Evolutionary conservation across 2,113 vertebrate genomes (phyloP).

Genomic region (Antechinus stuartii): DNA sequence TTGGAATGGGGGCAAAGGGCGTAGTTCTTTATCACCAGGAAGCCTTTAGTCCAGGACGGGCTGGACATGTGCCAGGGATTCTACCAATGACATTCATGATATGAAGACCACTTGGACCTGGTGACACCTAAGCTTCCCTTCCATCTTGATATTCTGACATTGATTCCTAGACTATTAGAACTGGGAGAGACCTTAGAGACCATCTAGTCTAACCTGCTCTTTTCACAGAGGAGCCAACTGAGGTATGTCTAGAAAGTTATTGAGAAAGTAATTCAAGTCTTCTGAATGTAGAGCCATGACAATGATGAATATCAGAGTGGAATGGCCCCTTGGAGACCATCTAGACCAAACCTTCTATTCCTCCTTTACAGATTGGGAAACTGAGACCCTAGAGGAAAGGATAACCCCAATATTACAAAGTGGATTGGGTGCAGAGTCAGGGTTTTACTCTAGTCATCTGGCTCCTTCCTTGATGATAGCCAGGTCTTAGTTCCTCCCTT

Average conservation of each 20-base stretch:
- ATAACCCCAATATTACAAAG: not conserved
- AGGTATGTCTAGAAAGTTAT: not conserved
- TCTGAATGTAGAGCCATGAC: not conserved
- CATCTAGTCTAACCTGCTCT: not conserved
- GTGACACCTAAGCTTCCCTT: not conserved
- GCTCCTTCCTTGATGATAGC: not conserved
- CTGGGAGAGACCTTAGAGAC: not conserved
- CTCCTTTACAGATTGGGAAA: not conserved
- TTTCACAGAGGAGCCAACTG: not conserved
- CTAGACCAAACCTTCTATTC: too few species aligned
- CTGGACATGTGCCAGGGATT: not conserved
- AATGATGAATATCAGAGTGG: not conserved
- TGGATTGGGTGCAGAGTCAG: not conserved
- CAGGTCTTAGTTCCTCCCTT: not conserved
- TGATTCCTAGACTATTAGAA: not conserved
- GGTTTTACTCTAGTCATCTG: not conserved
- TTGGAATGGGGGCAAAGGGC: not conserved
- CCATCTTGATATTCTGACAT: not conserved
- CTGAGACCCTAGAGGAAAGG: not conserved
- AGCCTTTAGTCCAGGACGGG: not conserved
- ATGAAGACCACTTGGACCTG: not conserved
- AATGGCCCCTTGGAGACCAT: not conserved
- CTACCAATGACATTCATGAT: not conserved
- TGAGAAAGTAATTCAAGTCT: not conserved
- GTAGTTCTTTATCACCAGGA: not conserved